These are phyloP conservation scores for Charadrius vociferus DNA, from an alignment of 2,113 vertebrate genomes.

Conservation along the genomic window DNA sequence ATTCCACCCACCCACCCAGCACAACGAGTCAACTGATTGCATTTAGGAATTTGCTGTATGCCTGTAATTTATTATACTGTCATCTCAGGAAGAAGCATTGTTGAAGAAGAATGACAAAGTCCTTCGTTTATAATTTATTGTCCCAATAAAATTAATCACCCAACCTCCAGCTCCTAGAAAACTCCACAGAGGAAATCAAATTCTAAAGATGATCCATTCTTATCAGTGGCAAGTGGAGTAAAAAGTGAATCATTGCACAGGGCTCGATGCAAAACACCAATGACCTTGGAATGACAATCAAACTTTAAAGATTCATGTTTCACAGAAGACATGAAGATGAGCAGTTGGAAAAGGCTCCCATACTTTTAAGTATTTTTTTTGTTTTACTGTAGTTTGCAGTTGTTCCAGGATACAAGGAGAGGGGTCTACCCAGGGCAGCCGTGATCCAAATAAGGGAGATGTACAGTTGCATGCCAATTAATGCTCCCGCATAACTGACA, in stretches of 20 bases:
- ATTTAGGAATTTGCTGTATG: background rate
- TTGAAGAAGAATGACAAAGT: background rate
- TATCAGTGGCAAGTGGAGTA: background rate
- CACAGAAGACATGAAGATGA: background rate
- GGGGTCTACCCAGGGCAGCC: background rate
- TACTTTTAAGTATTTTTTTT: background rate
- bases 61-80: background rate
- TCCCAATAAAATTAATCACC: conserved; percentile 35
- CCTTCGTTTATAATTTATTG: conserved; percentile 44
- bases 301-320: background rate
- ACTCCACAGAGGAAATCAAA: background rate
- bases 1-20: background rate
- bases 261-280: background rate
- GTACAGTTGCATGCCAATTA: fast-evolving
- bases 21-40: background rate
- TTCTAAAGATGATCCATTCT: conserved; percentile 25
- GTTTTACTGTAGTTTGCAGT: background rate
- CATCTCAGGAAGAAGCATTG: background rate
- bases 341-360: background rate
- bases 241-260: background rate
- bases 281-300: conserved; percentile 8
- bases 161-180: conserved; percentile 3
- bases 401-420: background rate
- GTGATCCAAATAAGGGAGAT: background rate
- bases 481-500: background rate